A percentile compares a stretch with the other conserved stretches of the same genome.
Conservation (phyloP, 2,888 invertebrate species). For the Troilus luridus region DNA sequence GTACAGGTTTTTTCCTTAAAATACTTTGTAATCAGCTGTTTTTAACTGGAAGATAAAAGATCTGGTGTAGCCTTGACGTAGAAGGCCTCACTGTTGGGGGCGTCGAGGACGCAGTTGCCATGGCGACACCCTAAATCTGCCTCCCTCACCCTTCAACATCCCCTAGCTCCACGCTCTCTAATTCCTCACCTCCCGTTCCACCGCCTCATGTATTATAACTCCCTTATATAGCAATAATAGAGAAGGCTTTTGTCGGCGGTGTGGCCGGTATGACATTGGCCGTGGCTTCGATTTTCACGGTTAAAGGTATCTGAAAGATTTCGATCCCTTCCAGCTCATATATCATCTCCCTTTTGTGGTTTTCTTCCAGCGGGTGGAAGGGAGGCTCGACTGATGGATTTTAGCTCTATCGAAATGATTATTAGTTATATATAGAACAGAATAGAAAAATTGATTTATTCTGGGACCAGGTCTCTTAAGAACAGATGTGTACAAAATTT, state of each 20-base stretch:
- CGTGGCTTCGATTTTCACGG: background rate
- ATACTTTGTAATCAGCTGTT: background rate
- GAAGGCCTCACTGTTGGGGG: background rate
- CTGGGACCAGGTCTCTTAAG: too few species aligned
- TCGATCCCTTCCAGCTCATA: conserved; percentile 6
- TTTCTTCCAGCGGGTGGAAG: background rate
- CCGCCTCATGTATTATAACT: background rate
- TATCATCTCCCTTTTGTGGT: background rate
- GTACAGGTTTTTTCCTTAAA: background rate
- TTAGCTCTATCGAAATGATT: background rate
- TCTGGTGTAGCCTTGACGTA: background rate
- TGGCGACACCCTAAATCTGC: conserved; percentile 11
- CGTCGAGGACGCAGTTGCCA: conserved; percentile 41
- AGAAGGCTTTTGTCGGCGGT: background rate
- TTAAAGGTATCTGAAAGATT: conserved; percentile 5
- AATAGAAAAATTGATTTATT: too few species aligned
- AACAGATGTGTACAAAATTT: too few species aligned
- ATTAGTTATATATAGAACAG: background rate
- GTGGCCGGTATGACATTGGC: background rate
- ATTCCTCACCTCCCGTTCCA: conserved; percentile 38
- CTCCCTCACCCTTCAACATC: background rate
- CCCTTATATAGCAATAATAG: conserved; percentile 4
- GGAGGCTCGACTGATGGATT: background rate
- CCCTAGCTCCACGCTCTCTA: conserved; percentile 40
- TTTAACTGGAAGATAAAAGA: background rate